A percentile compares a stretch with the other conserved stretches of the same genome.
Conservation (phyloP, 1,140 invertebrate genomes). For the Phthorimaea operculella region DNA sequence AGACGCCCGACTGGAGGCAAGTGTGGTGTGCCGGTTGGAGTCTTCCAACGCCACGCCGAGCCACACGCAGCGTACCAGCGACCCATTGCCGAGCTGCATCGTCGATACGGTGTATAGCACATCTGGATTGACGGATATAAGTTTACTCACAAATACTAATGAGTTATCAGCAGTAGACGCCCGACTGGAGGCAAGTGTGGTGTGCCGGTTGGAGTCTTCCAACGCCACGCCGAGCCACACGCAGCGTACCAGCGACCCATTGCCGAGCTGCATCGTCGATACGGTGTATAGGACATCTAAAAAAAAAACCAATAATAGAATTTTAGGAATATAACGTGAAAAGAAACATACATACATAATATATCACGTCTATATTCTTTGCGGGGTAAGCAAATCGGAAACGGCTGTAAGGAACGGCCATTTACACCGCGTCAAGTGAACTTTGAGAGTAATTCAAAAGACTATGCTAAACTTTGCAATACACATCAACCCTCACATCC, state of each 20-base stretch:
- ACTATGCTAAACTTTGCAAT: no score
- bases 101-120: slow-evolving; percentile 64
- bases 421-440: no score
- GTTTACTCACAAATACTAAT: background rate
- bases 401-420: no score
- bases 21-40: slow-evolving; percentile 42
- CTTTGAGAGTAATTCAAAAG: no score
- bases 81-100: slow-evolving; percentile 46
- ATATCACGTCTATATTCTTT: no score
- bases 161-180: slow-evolving; percentile 60
- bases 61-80: slow-evolving; percentile 59
- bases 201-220: slow-evolving; percentile 39
- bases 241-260: slow-evolving; percentile 48
- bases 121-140: no score
- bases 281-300: slow-evolving; percentile 63
- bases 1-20: slow-evolving; percentile 58
- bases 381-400: no score
- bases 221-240: slow-evolving; percentile 64
- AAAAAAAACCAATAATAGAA: no score
- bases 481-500: no score
- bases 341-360: no score
- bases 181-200: slow-evolving; percentile 56
- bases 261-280: slow-evolving; percentile 52
- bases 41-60: slow-evolving; percentile 57
- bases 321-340: no score